These are phyloP conservation scores for Vicugna pacos DNA, from an alignment of 2,113 vertebrate genomes.

Conservation along the genomic window DNA sequence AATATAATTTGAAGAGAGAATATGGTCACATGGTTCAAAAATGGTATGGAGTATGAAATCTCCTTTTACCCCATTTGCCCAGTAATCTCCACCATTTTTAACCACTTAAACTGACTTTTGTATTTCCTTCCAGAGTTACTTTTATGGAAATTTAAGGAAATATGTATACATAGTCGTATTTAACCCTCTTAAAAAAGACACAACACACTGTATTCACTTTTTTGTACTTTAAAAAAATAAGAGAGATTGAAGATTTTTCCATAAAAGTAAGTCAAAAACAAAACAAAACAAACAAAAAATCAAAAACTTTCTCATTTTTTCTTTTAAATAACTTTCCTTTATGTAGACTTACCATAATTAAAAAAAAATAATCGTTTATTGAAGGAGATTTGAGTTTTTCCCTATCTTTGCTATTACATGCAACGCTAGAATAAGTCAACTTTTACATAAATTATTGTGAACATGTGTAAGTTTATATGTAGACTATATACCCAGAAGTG, in stretches of 20 bases:
- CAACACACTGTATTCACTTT: background rate
- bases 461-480: background rate
- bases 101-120: background rate
- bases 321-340: conserved; percentile 12
- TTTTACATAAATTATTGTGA: background rate
- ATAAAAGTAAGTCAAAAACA: background rate
- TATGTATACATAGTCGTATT: background rate
- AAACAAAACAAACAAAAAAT: background rate
- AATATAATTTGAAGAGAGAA: conserved; percentile 54
- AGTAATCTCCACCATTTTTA: background rate
- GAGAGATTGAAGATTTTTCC: background rate
- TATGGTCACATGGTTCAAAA: conserved; percentile 28
- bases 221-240: background rate
- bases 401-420: background rate
- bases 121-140: background rate
- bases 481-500: background rate
- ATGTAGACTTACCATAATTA: background rate
- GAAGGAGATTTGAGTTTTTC: conserved; percentile 21
- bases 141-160: conserved; percentile 7
- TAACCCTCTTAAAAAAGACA: background rate
- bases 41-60: background rate
- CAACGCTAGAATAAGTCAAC: background rate
- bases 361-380: background rate
- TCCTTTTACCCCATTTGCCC: background rate
- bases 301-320: background rate